Percentiles rank a stretch among this genome's conserved stretches.
These are phyloP conservation scores for Potamarius usumacintae DNA, from an alignment of 2,113 vertebrate species.

Conservation along the genomic window DNA sequence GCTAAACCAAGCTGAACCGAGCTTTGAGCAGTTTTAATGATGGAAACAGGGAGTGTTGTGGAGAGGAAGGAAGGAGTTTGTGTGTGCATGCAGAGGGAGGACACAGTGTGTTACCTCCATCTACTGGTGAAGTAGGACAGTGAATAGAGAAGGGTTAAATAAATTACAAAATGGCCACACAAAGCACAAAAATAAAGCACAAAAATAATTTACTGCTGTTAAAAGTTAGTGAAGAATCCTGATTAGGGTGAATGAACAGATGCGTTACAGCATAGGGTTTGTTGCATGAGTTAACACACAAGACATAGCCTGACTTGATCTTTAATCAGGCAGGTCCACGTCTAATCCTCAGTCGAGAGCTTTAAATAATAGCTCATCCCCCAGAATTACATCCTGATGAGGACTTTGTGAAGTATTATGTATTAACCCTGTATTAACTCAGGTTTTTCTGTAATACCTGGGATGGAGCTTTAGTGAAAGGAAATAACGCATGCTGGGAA, in stretches of 20 bases:
- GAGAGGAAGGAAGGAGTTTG: background rate
- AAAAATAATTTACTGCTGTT: background rate
- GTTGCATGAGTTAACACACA: background rate
- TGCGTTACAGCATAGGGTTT: background rate
- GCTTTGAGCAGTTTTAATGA: background rate
- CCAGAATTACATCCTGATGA: background rate
- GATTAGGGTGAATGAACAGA: background rate
- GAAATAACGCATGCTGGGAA: background rate
- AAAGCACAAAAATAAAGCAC: background rate
- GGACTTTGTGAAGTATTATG: background rate
- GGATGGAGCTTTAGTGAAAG: background rate
- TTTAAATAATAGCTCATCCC: conserved; percentile 57
- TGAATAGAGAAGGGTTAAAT: background rate
- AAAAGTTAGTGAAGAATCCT: background rate
- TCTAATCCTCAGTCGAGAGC: background rate
- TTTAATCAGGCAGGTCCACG: background rate
- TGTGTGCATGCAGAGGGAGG: background rate
- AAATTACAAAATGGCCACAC: background rate
- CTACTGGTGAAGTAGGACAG: conserved; percentile 48
- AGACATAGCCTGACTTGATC: background rate
- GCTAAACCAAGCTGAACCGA: background rate
- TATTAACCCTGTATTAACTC: background rate
- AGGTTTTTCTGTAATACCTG: background rate
- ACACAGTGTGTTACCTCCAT: conserved; percentile 50
- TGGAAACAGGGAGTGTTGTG: background rate